Percentiles rank a stretch among this genome's conserved stretches.
These are phyloP conservation scores for Autographa gamma DNA, from an alignment of 2,888 invertebrate genomes.

Conservation along the genomic window DNA sequence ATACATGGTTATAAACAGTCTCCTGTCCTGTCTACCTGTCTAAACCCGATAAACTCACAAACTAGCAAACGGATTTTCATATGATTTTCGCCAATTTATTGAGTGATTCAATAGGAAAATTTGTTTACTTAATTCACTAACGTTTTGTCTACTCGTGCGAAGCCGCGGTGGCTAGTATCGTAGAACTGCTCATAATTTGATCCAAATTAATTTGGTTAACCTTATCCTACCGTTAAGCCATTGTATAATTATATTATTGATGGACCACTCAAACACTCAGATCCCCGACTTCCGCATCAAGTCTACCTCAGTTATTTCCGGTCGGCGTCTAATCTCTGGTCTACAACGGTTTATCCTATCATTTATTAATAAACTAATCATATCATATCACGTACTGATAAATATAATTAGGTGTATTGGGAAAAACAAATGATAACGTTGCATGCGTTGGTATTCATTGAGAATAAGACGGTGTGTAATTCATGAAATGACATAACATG, in stretches of 20 bases:
- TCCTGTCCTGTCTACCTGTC: too few species aligned
- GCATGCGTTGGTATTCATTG: background rate
- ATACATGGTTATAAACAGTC: too few species aligned
- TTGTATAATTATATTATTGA: background rate
- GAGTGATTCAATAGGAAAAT: too few species aligned
- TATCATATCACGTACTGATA: background rate
- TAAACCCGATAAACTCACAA: too few species aligned
- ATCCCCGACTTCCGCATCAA: slow-evolving; percentile 16
- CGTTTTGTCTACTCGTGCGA: too few species aligned
- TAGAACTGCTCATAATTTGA: background rate
- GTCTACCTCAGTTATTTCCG: slow-evolving; percentile 4
- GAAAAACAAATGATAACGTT: background rate
- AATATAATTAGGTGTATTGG: background rate
- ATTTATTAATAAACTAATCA: slow-evolving; percentile 1
- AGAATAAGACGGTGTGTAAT: background rate
- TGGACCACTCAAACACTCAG: slow-evolving; percentile 16
- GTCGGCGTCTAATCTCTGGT: slow-evolving; percentile 23
- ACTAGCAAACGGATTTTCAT: too few species aligned
- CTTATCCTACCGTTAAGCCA: background rate
- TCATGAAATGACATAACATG: background rate
- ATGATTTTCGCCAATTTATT: too few species aligned
- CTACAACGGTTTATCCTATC: slow-evolving; percentile 14
- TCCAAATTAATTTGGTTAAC: background rate
- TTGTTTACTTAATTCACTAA: too few species aligned
- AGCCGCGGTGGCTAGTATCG: too few species aligned